A percentile compares a stretch with the other conserved stretches of the same genome.
These are phyloP conservation scores for Drosophila meridionalis DNA, from an alignment of 2,888 invertebrate species.

Conservation along the genomic window DNA sequence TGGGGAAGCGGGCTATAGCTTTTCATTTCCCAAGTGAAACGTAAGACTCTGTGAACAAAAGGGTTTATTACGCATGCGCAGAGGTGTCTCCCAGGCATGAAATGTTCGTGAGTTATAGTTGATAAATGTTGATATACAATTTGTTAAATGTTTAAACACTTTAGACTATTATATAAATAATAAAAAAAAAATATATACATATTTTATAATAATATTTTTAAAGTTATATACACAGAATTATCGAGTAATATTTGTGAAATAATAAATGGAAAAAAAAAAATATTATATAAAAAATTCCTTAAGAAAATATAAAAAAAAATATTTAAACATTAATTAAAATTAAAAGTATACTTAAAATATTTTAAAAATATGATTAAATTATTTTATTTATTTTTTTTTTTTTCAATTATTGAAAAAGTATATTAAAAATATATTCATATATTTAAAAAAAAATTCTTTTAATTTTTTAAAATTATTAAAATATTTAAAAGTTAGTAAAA, in stretches of 20 bases:
- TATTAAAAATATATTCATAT: too few species aligned
- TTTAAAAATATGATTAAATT: too few species aligned
- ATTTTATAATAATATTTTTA: background rate
- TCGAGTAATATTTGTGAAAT: too few species aligned
- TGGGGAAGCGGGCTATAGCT: slow-evolving; percentile 35
- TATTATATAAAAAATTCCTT: too few species aligned
- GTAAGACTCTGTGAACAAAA: slow-evolving; percentile 19
- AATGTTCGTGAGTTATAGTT: background rate
- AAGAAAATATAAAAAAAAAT: too few species aligned
- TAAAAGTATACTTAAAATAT: too few species aligned
- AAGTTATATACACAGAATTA: background rate
- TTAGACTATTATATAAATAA: background rate
- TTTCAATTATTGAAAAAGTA: too few species aligned
- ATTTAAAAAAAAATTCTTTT: too few species aligned
- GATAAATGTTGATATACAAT: background rate
- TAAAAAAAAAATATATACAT: background rate
- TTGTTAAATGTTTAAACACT: background rate
- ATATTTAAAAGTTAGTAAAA: too few species aligned
- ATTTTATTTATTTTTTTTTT: too few species aligned
- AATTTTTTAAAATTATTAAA: too few species aligned
- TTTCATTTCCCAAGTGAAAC: slow-evolving; percentile 51
- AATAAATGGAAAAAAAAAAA: background rate
- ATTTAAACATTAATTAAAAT: too few species aligned
- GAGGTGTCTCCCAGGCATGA: background rate
- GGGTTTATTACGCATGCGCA: slow-evolving; percentile 25